Percentiles rank a stretch among this genome's conserved stretches.
Evolutionary conservation across 1,140 invertebrate species (phyloP).

Genomic region (Lerema accius): DNA sequence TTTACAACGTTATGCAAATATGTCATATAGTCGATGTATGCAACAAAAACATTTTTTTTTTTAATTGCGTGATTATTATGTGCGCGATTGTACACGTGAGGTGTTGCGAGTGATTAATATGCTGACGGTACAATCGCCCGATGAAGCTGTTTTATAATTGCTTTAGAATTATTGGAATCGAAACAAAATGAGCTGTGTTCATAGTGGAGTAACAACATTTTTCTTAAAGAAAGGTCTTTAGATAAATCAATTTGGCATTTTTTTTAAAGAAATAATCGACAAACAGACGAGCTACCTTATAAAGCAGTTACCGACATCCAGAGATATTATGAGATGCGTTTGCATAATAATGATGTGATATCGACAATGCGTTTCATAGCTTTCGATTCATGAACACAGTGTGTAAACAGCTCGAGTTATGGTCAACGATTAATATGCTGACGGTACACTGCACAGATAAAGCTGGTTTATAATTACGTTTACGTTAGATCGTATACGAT

Average conservation of each 20-base stretch:
- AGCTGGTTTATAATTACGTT: slow-evolving; percentile 24
- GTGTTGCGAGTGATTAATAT: slow-evolving; percentile 31
- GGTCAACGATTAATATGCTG: not conserved
- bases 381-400: not conserved
- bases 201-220: too few relatives aligned
- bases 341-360: too few relatives aligned
- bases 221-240: too few relatives aligned
- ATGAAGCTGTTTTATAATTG: slow-evolving; percentile 32
- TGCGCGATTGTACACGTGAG: slow-evolving; percentile 26
- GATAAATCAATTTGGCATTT: too few relatives aligned
- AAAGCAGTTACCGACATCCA: too few relatives aligned
- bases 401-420: not conserved
- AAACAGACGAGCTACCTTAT: too few relatives aligned
- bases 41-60: slow-evolving; percentile 2
- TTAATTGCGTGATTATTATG: slow-evolving; percentile 18
- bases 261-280: too few relatives aligned
- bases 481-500: slow-evolving; percentile 6
- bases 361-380: too few relatives aligned
- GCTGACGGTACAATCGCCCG: slow-evolving; percentile 29
- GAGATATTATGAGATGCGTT: too few relatives aligned
- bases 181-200: slow-evolving; percentile 10
- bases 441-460: slow-evolving; percentile 6
- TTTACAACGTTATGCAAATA: slow-evolving; percentile 7
- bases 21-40: not conserved
- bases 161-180: slow-evolving; percentile 24